Percentiles rank a stretch among this genome's conserved stretches.
Evolutionary conservation across 2,113 vertebrate species (phyloP).

Genomic region (Semicossyphus pulcher): DNA sequence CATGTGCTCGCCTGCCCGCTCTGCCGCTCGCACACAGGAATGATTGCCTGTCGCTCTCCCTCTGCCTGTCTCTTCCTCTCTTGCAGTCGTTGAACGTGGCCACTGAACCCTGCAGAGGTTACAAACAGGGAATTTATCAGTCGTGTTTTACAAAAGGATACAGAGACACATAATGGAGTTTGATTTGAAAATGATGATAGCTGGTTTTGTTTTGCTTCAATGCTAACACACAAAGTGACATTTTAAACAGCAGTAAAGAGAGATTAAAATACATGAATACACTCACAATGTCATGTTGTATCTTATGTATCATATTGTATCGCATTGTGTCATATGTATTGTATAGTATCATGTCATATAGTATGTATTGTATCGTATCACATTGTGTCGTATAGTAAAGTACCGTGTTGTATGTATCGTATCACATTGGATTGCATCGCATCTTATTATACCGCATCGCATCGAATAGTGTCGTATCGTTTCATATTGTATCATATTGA

Average conservation of each 20-base stretch:
- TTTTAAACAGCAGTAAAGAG: conserved; percentile 16
- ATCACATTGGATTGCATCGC: too few relatives aligned
- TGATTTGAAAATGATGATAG: conserved; percentile 37
- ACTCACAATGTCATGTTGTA: too few relatives aligned
- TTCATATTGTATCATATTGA: too few relatives aligned
- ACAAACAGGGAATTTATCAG: conserved; percentile 71
- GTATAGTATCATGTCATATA: too few relatives aligned
- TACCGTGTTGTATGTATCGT: too few relatives aligned
- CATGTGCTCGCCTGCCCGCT: conserved; percentile 90
- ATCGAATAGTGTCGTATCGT: too few relatives aligned
- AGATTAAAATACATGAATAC: conserved; percentile 16
- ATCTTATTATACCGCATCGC: too few relatives aligned
- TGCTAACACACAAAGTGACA: conserved; percentile 4
- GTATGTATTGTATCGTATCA: too few relatives aligned
- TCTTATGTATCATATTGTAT: too few relatives aligned
- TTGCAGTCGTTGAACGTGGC: conserved; percentile 73
- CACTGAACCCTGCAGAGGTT: conserved; percentile 78
- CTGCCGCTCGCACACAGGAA: conserved; percentile 88
- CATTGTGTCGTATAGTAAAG: too few relatives aligned
- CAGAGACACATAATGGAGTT: conserved; percentile 43
- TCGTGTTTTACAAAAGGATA: conserved; percentile 63
- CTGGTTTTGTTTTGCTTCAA: conserved; percentile 36
- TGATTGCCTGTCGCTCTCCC: conserved; percentile 85
- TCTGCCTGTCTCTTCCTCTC: conserved; percentile 68
- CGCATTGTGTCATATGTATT: too few relatives aligned